phyloP scores from a whole-genome alignment of 2,888 invertebrate species.

The Drosophila melanocephala region DNA sequence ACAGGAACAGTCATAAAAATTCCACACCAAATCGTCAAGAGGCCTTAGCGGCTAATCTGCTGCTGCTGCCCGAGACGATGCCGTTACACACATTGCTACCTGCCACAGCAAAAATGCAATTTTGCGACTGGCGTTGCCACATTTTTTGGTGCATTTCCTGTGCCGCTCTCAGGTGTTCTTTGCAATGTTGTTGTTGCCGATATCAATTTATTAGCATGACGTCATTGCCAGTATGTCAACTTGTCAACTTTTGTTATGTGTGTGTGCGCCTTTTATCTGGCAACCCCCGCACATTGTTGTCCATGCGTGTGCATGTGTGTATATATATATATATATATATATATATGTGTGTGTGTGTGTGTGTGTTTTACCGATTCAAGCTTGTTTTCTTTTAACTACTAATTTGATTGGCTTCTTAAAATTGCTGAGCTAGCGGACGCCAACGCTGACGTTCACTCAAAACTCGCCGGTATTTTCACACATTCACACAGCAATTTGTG shows the following conservation, averaged over 20 bases:
- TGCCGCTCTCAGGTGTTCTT: conserved; percentile 37
- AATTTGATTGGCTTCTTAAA: conserved; percentile 58
- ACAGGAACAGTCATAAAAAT: conserved; percentile 72
- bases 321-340: no score
- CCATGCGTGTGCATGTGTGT: conserved; percentile 21
- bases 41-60: conserved; percentile 51
- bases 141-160: conserved; percentile 38
- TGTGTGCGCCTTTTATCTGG: conserved; percentile 49
- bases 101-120: conserved; percentile 38
- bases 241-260: conserved; percentile 48
- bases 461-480: conserved; percentile 55
- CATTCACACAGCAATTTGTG: conserved; percentile 12
- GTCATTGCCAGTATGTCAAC: conserved; percentile 64
- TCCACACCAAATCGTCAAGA: conserved; percentile 43
- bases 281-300: conserved; percentile 67
- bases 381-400: conserved; percentile 61
- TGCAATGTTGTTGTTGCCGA: conserved; percentile 27
- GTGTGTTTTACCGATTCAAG: conserved; percentile 44
- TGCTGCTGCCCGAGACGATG: conserved; percentile 17
- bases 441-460: conserved; percentile 54
- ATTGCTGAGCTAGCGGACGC: conserved; percentile 48
- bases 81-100: conserved; percentile 43
- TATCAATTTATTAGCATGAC: conserved; percentile 58
- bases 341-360: conserved; percentile 22
- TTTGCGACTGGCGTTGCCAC: conserved; percentile 49